Evolutionary conservation across 2,797 vertebrate genomes (phyloP), one percentile per base, ranked within the genome.

Genomic region (Crypturellus tataupa): DNA sequence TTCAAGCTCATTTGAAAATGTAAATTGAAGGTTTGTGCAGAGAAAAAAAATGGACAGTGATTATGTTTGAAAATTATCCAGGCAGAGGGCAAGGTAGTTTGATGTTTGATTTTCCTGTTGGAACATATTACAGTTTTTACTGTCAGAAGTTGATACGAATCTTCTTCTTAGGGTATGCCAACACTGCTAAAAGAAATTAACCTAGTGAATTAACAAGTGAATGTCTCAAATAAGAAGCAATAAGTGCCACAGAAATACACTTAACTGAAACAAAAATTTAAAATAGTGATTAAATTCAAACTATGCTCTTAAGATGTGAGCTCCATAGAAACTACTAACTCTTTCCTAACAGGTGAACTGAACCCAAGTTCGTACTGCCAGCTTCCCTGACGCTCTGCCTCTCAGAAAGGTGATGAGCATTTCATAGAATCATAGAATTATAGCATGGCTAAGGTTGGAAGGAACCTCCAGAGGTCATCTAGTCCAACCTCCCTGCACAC

Each of bases 161-260:
- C 23, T 79, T 69, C 37, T n/a, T 47, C 31, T n/a, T 53, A 12
- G 20, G 29, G 51, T 40, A 42, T 18, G 10, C 10, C 51, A 71
- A 23, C 15, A 40, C 2, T 8, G 33, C 29, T 23, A 73, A 29
- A 51, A 56, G 29, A 11, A 86, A 65, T 23, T 13, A 75, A 46
- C 4, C 35, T 3, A 79, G 20, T 1, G 10, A 33, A 67, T 49
- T 68, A 63, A 89, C 68, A 71, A 68, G 0, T 14, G 24, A 42
- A 12, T 11, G 3, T 49, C 21, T 68, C 51, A 56, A 4, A 6
- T 21, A 46, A 62, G 20, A 5, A 23, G 14, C 7, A 75, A 23
- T 20, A 75, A 63, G 0, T 3, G 11, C n/a, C 70, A 19, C 6
- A 56, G 2, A 2, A 10, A 6, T 7, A 44, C 2, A 6, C 10